Evolutionary conservation across 2,113 vertebrate species (phyloP), one percentile per base, ranked within the genome.

Genomic region (Recurvirostra avosetta): DNA sequence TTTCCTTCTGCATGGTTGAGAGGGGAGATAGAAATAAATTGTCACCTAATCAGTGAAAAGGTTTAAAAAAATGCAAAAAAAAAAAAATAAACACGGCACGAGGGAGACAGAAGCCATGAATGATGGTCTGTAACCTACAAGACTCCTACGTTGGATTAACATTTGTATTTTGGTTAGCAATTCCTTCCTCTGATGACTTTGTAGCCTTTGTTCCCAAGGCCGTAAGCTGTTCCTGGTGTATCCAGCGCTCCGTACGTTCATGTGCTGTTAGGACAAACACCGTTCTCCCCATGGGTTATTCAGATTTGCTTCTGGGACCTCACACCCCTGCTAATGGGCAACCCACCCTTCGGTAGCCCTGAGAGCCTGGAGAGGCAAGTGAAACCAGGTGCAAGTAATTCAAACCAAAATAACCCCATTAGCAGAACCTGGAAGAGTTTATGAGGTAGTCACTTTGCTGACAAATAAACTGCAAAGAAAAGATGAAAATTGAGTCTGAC

Each of bases 221-320:
- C 6, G 0, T 68, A 36, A 82, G 8, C 20, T 43, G 27, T 83
- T 40, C 30, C 40, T 78, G 70, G 10, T 49, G 10, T 26, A 25
- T 32, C 32, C 61, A 59, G 41, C 0, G 1, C 26, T 67, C 47
- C 0, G 1, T 34, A 9, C 4, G 1, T 45, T 53, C 15, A 1
- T 49, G 18, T 59, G 20, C 32, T 77, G 8, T 14, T 62, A 27
- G 27, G 65, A 32, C 8, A 47, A 41, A n/a, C 8, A 21, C 32
- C 43, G 7, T 38, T 68, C 68, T 77, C 59, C 12, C 41, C 16
- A 8, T 13, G 1, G 12, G 6, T 76, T 62, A 4, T 29, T 87
- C 74, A 38, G 38, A 7, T 58, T 2, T 2, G 3, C 77, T 74
- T 43, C 65, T 80, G 72, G 18, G 43, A 38, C 75, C 77, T 80